Evolutionary conservation across 2,888 invertebrate species (phyloP), one percentile per base, ranked within the genome.

Genomic region (Diogma glabrata): DNA sequence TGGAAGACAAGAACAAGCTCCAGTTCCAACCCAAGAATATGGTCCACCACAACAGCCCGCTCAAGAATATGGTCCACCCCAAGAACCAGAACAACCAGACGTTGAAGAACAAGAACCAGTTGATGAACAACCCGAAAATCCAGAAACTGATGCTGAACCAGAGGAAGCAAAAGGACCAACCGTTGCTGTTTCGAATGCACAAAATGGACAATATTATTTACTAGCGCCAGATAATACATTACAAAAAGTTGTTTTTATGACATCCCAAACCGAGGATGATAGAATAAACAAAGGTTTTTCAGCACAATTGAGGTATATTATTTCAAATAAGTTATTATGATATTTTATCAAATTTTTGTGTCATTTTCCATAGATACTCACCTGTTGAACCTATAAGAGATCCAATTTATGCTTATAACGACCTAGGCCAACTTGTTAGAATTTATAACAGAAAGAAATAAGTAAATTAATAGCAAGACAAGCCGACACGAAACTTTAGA

Each of bases 191-290:
- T 54, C 60, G 0, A 57, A 55, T 53, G 51, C 57, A 17, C 58
- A 60, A 5, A 60, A 63, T 22, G 72, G 71, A 1, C 68, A 67
- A 49, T 72, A 71, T 52, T 71, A 67, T 52, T 60, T 72, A 6
- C 56, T 71, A 3, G 63, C 65, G 1, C 63, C 66, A 1, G 67
- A 70, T 50, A 67, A 67, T 28, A 64, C 62, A 3, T 55, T 71
- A 10, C 71, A 72, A 51, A 62, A 65, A 23, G 68, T 72, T 8
- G 53, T 58, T 14, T 71, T 64, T 52, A 63, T 62, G 46, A 68
- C 70, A 1, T 56, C 58, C 12, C 67, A 67, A 54, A 60, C 58
- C 24, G 60, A 60, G 4, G 61, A 64, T 6, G 66, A 68, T 14
- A 57, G 58, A 0, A 57, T 57, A 19, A 60, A 55, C 5, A 64